Evolutionary conservation across 2,888 invertebrate genomes (phyloP), one percentile per base, ranked within the genome.

Genomic region (Amblyjoppa proteus): DNA sequence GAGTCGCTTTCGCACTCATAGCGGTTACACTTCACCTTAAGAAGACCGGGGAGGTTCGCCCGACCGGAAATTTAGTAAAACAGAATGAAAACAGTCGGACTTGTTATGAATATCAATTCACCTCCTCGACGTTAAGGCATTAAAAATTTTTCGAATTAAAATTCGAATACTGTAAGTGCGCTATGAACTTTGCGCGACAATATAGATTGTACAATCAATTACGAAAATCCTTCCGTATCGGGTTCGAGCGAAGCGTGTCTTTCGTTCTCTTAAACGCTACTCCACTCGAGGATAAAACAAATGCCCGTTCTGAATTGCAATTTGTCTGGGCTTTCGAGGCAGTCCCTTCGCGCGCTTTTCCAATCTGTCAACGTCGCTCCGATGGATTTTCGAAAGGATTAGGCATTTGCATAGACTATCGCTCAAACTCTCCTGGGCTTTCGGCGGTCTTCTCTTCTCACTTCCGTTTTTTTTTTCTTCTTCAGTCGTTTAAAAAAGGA

Each of bases 331-430:
- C 56, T 85, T 78, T 85, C 83, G 83, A 75, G 75, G 75, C 75
- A 74, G 56, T 51, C 69, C 64, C 51, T 51, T 69, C 73, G 38
- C 45, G 66, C 41, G 16, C 56, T 58, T 87, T 82, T 71, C 90
- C 92, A 91, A 93, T 93, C 91, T 91, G 93, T 93, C 93, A 93
- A 93, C 91, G 93, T 93, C 93, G 89, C 89, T 89, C 88, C 88
- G 89, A 91, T 90, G 93, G 92, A 93, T 93, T 92, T 92, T 89
- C 90, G 90, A 92, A 92, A 93, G 93, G 93, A 93, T 93, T 93
- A 93, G 91, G 90, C 89, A 93, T 93, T 93, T 93, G 93, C 93
- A 93, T 93, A 93, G 91, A 93, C 93, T 90, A 93, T 93, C 92
- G 91, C 91, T 93, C 93, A 93, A 90, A 84, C 80, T 74, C 84